Base-by-base conservation (phyloP, 1,140 invertebrate genomes). In the Caenorhabditis tropicalis region DNA sequence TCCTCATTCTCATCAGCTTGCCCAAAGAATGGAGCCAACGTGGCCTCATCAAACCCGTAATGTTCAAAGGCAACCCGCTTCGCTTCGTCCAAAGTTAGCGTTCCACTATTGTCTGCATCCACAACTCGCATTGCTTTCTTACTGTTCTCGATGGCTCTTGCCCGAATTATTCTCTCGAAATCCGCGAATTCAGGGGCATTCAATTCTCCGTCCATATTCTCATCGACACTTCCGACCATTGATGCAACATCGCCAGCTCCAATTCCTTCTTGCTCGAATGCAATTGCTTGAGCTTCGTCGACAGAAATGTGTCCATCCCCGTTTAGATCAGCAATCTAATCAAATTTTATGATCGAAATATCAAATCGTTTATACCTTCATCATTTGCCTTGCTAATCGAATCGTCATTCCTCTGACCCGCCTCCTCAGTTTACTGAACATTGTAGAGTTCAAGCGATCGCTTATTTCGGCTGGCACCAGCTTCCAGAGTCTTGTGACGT, bases 141-240 rank as follows among this genome's bases (percentile, higher is more conserved):
- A 31, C 91, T 87, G 7, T 91, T 90, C 21, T 90, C 89, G n/a
- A 90, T 90, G 12, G 90, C 87, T 29, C 88, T 79, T 1, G 90
- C 89, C 21, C 89, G 65, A 29, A 90, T 88, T 56, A 90, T 91
- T 81, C 89, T 79, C 53, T 91, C 85, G 82, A 90, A 90, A 81
- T 91, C 89, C 27, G 89, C 87, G 49, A 89, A 91, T 79, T 90
- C 89, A 21, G 89, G 90, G 12, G 90, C 90, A 85, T 91, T 91
- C 51, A 90, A 74, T 48, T 91, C 88, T 74, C 89, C 89, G 80
- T 90, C 90, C 65, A 89, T 88, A 79, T 90, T 91, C 49, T 90
- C 89, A 53, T 90, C 89, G 31, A 90, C 89, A 74, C 83, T 86
- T 27, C 88, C 89, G 65, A 91, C 70, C 90, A 90, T 90, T 58